Evolutionary conservation across 2,888 invertebrate species (phyloP), one percentile per base, ranked within the genome.

Genomic region (Galerucella nymphaeae): DNA sequence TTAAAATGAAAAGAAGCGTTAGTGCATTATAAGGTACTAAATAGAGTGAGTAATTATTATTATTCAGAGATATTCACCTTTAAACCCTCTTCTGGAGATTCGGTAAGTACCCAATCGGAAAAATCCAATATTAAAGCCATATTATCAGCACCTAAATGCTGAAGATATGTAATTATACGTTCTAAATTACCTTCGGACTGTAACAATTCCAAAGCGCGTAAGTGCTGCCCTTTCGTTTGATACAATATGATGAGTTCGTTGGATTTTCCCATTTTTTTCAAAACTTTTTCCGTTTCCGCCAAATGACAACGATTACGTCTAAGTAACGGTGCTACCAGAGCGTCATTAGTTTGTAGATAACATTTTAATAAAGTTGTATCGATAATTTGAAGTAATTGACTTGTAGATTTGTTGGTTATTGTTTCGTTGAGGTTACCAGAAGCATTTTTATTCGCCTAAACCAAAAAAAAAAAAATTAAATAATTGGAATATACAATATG

Each of bases 281-380:
- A 88, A 1, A 95, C 95, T 82, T 93, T 92, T 84, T 99, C 99
- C 0, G 97, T 94, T 87, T 99, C 99, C 69, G 95, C 96, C 20
- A 98, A 87, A 78, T 98, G 96, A 83, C 98, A 98, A 84, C 96
- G 93, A 86, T 98, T 96, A 18, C 96, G 88, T 1, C 99, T 91
- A 38, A 99, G 88, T 14, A 99, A 88, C 0, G 98, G 95, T 0
- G 97, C 96, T 2, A 99, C 95, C 66, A 98, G 88, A 0, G 96
- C 96, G 87, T 99, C 98, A 85, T 99, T 98, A 0, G 97, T 98
- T 94, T 96, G 94, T 72, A 99, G 89, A 87, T 99, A 99, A 84
- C 99, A 99, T 86, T 99, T 99, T 11, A 99, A 89, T 66, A 99
- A 88, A 0, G 98, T 98, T 0, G 99, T 99, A 85, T 99, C 99